These are phyloP conservation scores for Laspeyria flexula DNA, from an alignment of 2,888 invertebrate species.

Conservation along the genomic window DNA sequence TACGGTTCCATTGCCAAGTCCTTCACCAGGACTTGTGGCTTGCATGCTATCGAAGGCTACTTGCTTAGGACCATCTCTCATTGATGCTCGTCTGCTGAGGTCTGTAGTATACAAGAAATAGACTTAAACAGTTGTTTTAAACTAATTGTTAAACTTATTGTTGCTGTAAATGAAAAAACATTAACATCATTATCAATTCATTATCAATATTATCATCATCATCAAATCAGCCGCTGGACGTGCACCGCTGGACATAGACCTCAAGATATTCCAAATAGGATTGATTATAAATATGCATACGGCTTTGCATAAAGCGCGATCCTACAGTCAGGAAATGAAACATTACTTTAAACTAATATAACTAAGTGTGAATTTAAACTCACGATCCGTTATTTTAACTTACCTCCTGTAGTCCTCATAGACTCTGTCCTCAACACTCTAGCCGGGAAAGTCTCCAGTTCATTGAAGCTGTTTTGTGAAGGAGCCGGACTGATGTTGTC, in stretches of 20 bases:
- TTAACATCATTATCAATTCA: no score
- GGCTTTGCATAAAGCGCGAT: no score
- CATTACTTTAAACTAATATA: no score
- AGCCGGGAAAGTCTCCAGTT: constrained; percentile 54
- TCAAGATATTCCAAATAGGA: no score
- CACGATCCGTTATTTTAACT: background rate
- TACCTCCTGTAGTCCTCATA: constrained; percentile 59
- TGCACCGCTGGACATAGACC: no score
- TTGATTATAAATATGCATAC: no score
- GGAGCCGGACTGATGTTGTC: constrained; percentile 77
- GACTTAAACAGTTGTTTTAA: background rate
- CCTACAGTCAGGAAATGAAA: no score
- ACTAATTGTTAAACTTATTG: no score
- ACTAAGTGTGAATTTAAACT: no score
- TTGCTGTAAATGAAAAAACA: no score
- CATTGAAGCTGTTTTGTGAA: constrained; percentile 72
- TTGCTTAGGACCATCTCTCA: constrained; percentile 65
- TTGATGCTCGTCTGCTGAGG: constrained; percentile 72
- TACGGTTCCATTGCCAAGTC: constrained; percentile 64
- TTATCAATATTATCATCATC: no score
- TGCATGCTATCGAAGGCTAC: constrained; percentile 74
- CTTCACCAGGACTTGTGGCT: constrained; percentile 66
- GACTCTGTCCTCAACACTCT: constrained; percentile 73
- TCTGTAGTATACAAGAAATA: constrained; percentile 53
- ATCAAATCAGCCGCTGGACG: no score